Conservation (phyloP, 1,140 invertebrate genomes). For the Drosophila virilis region DNA sequence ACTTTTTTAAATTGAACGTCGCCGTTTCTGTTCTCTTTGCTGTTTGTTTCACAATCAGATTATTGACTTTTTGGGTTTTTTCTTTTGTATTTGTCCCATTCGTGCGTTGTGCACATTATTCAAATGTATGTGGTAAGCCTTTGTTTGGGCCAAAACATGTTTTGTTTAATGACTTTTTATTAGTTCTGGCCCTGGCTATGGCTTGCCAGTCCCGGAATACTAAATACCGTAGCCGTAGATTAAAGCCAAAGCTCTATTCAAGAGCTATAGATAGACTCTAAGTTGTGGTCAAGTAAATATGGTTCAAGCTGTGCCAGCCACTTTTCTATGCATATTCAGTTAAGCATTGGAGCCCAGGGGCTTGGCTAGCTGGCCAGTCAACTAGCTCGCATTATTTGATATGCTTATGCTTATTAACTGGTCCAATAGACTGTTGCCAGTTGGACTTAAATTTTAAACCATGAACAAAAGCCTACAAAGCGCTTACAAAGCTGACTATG, state of each 20-base stretch:
- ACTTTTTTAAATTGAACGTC: constrained; percentile 65
- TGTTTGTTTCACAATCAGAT: constrained; percentile 67
- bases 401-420: constrained; percentile 72
- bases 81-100: constrained; percentile 11
- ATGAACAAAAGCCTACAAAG: constrained; percentile 35
- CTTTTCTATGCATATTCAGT: constrained; percentile 50
- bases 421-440: constrained; percentile 46
- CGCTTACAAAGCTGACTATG: constrained; percentile 20
- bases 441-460: constrained; percentile 29
- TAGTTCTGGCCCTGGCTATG: constrained; percentile 53
- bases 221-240: constrained; percentile 2
- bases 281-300: constrained; percentile 35
- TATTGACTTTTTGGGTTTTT: constrained; percentile 69
- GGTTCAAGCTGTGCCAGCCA: constrained; percentile 43
- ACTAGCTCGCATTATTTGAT: constrained; percentile 62
- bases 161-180: constrained; percentile 79
- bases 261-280: background rate
- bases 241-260: constrained; percentile 11
- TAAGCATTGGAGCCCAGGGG: constrained; percentile 44
- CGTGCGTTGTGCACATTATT: constrained; percentile 64
- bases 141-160: constrained; percentile 78
- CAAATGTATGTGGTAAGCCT: constrained; percentile 71
- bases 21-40: constrained; percentile 24
- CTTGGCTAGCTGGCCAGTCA: constrained; percentile 45
- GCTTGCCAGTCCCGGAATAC: constrained; percentile 27